Conservation (phyloP, 2,888 invertebrate species). For the Parthenolecanium corni region DNA sequence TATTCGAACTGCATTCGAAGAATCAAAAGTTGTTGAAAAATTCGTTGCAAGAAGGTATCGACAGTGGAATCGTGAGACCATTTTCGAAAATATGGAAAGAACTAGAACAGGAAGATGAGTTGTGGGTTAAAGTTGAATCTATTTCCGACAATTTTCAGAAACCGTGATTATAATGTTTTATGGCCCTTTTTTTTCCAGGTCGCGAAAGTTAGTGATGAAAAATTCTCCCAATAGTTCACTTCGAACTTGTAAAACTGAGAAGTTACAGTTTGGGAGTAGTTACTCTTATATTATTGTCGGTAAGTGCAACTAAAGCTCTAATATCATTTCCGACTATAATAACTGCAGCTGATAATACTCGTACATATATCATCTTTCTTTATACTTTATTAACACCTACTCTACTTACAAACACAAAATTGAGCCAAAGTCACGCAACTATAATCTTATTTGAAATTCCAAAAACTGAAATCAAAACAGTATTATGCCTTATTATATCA, state of each 20-base stretch:
- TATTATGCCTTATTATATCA: too few relatives aligned
- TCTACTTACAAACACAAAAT: too few relatives aligned
- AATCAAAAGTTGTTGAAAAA: neutral
- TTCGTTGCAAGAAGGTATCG: constrained; percentile 2
- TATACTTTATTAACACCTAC: too few relatives aligned
- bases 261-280: neutral
- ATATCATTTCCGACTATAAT: too few relatives aligned
- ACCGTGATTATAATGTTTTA: neutral
- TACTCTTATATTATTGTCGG: constrained; percentile 7
- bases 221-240: neutral
- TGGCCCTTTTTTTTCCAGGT: neutral
- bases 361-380: too few relatives aligned
- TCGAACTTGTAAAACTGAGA: neutral
- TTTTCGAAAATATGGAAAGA: neutral
- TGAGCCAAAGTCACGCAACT: too few relatives aligned
- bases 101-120: neutral
- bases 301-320: too few relatives aligned
- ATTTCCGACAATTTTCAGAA: neutral
- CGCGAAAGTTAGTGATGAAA: neutral
- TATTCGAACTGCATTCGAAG: neutral
- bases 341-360: too few relatives aligned
- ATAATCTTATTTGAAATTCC: too few relatives aligned
- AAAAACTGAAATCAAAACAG: too few relatives aligned
- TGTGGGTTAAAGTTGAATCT: neutral
- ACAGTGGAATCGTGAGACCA: constrained; percentile 14